Conservation (phyloP, 2,888 invertebrate species). For the Plusia festucae region DNA sequence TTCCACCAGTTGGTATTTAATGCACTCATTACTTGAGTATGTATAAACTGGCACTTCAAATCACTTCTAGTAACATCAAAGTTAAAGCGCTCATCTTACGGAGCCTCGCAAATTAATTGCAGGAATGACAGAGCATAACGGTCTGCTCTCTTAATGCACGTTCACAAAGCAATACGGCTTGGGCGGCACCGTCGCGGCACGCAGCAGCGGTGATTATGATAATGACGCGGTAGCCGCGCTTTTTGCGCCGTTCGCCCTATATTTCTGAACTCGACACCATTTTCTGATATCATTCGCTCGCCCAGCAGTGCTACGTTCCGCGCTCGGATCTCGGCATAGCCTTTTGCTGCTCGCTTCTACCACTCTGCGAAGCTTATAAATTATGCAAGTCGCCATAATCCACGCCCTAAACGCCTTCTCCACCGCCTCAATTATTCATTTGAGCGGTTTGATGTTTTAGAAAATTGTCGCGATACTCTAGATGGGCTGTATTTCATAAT, state of each 20-base stretch:
- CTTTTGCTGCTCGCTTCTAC: slow-evolving; percentile 75
- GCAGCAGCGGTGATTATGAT: slow-evolving; percentile 88
- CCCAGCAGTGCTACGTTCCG: slow-evolving; percentile 62
- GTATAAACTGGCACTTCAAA: not conserved
- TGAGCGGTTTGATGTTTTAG: slow-evolving; percentile 88
- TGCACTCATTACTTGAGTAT: not conserved
- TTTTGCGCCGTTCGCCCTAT: slow-evolving; percentile 84
- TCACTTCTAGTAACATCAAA: slow-evolving; percentile 51
- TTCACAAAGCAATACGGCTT: slow-evolving; percentile 87
- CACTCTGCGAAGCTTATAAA: slow-evolving; percentile 84
- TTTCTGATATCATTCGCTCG: slow-evolving; percentile 71
- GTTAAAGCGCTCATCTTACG: slow-evolving; percentile 74
- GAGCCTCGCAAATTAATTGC: slow-evolving; percentile 85
- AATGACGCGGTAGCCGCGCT: slow-evolving; percentile 87
- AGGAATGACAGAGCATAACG: slow-evolving; percentile 86
- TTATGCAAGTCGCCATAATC: slow-evolving; percentile 88
- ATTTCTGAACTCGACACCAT: slow-evolving; percentile 84
- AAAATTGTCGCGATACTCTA: slow-evolving; percentile 86
- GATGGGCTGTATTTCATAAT: slow-evolving; percentile 83
- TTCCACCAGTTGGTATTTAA: not conserved
- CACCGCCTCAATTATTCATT: slow-evolving; percentile 87
- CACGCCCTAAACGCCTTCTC: slow-evolving; percentile 87
- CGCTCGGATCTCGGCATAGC: slow-evolving; percentile 62
- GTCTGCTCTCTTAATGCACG: slow-evolving; percentile 85
- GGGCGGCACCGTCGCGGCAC: slow-evolving; percentile 83